Evolutionary conservation across 2,888 invertebrate genomes (phyloP), one percentile per base, ranked within the genome.

Genomic region (Drosophila monieri): DNA sequence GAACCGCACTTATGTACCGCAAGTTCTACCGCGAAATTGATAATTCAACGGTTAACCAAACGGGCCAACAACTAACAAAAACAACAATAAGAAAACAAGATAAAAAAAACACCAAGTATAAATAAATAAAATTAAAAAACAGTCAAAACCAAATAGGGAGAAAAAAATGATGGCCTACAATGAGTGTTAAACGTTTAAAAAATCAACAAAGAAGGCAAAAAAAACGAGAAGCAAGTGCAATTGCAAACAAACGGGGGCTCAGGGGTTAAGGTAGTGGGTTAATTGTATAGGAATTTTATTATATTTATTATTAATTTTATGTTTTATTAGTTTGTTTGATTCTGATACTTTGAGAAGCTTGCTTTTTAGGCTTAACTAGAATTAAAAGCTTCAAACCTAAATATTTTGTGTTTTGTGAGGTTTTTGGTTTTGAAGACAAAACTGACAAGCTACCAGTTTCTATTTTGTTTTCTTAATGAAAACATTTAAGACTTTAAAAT

Each of bases 21-120:
- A 90, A 89, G 88, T 89, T 89, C 77, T 79, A 89, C 90, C 90
- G 81, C 90, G 86, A 89, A 89, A 90, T 89, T 90, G 89, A 89
- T 90, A 89, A 90, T 90, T 90, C 89, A 89, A 88, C 88, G 89
- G 90, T 89, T 88, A 83, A 90, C 90, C 90, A 75, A 76, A 70
- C 77, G 81, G 75, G 60, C 70, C 74, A 73, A 73, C 69, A 75
- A 83, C 80, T 74, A 76, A 79, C 39, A 41, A 72, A 75, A 71
- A 73, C 74, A 70, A 64, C 51, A 76, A 77, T 21, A 43, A 69
- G 74, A 66, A 73, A 68, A 18, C 18, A 18, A 18, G 18, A 18
- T 1, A 64, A 56, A 56, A 43, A 53, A 37, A 46, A 21, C 15
- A 23, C 10, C 6, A 14, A 44, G 52, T 47, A 58, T 67, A 57